Conservation (phyloP, 2,797 vertebrate species). For the Galagoides demidoff region DNA sequence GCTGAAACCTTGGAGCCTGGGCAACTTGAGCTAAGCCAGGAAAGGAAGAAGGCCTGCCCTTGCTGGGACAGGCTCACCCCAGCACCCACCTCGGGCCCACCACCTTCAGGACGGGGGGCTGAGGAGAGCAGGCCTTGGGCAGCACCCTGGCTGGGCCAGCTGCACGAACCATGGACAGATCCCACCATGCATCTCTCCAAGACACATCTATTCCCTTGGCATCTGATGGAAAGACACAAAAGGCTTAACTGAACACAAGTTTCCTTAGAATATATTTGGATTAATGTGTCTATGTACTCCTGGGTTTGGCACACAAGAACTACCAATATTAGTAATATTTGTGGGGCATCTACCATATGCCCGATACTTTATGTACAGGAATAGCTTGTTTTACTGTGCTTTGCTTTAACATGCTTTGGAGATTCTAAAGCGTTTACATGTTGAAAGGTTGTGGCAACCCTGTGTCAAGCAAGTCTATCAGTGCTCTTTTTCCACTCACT, state of each 20-base stretch:
- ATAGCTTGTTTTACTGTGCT: background rate
- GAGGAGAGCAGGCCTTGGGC: background rate
- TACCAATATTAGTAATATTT: background rate
- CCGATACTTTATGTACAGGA: background rate
- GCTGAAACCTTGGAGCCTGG: background rate
- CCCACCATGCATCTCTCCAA: background rate
- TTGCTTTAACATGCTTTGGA: background rate
- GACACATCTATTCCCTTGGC: accelerated
- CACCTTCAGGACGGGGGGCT: background rate
- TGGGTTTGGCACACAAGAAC: background rate
- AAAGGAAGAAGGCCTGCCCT: background rate
- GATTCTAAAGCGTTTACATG: background rate
- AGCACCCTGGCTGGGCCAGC: background rate
- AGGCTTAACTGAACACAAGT: background rate
- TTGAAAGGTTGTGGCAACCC: background rate
- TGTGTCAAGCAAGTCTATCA: background rate
- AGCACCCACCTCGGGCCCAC: too few species aligned
- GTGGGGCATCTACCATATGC: background rate
- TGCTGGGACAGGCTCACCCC: accelerated
- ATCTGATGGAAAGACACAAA: background rate
- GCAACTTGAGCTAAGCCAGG: accelerated
- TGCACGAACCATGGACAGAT: background rate
- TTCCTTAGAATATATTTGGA: background rate
- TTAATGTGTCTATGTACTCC: background rate
- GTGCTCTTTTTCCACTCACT: background rate